Evolutionary conservation across 2,797 vertebrate species (phyloP), one percentile per base, ranked within the genome.

Genomic region (Gymnoscopelus braueri): DNA sequence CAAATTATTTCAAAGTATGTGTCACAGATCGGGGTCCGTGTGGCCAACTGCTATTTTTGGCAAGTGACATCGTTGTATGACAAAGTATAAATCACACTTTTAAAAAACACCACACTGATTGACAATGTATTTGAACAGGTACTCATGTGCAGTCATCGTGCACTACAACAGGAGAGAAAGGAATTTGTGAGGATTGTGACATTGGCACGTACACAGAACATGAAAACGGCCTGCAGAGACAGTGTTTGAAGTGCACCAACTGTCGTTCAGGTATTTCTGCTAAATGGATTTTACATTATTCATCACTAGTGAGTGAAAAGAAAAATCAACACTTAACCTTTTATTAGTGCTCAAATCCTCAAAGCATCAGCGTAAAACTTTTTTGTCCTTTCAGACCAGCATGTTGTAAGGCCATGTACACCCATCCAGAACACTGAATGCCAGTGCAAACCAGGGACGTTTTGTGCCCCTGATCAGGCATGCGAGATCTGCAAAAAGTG

Each of bases 401-500:
- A 83, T 55, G 1, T 70, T 1, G 74, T 74, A 0, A 70, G 15
- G 23, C 3, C 0, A 0, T 95, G 94, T 14, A 82, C 32, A 29
- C 59, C 11, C 35, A 91, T 76, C 35, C 80, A 82, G 5, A 0
- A 94, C 32, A 73, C 79, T 0, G 35, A 52, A 52, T 95, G 93
- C 64, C 85, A 65, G 73, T 95, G 94, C 78, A 90, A 80, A 70
- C 0, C 14, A 0, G 92, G 91, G 19, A 0, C 0, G 3, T 95
- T 91, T 51, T 95, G 94, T 72, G 60, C 14, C 58, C 88, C 80
- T 2, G 79, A 94, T 13, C 62, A 94, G 9, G 77, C 91, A 3
- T 95, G 94, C 49, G 93, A 95, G 63, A 78, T 91, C 32, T 95
- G 94, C 89, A 91, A 76, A 64, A 92, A 67, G 65, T 95, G 94